Percentiles rank a stretch among this genome's conserved stretches.
phyloP scores from a whole-genome alignment of 2,113 vertebrate species.

The Malurus melanocephalus region DNA sequence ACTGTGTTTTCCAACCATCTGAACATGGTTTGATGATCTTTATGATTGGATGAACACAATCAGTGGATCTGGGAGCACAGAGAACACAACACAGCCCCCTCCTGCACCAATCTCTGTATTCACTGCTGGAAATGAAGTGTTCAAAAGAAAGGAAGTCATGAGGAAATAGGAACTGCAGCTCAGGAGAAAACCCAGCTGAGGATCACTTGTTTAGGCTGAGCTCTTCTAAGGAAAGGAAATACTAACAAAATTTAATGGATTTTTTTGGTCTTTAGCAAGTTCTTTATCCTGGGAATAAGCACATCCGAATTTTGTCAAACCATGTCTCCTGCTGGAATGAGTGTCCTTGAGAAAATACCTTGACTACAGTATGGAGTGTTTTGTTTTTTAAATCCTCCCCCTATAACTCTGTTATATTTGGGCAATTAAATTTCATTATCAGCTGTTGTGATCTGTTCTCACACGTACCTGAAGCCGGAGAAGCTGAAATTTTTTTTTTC shows the following conservation, averaged over 20 bases:
- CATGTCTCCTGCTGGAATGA: fast-evolving
- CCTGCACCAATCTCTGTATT: fast-evolving
- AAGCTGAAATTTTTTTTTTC: not conserved
- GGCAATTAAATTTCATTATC: not conserved
- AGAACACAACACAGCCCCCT: not conserved
- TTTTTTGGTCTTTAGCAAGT: not conserved
- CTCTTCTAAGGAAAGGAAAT: not conserved
- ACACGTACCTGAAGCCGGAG: not conserved
- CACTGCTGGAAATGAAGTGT: not conserved
- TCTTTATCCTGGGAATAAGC: not conserved
- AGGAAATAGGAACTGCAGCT: not conserved
- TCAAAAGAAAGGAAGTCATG: not conserved
- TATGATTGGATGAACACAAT: not conserved
- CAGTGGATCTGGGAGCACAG: not conserved
- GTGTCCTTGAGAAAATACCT: not conserved
- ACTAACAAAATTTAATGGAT: not conserved
- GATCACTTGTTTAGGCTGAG: not conserved
- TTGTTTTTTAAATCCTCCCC: not conserved
- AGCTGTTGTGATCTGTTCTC: not conserved
- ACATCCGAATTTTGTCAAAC: not conserved
- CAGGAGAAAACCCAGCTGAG: not conserved
- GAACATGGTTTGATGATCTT: not conserved
- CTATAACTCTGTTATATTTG: fast-evolving
- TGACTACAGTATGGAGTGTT: not conserved
- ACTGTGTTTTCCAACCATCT: not conserved